These are phyloP conservation scores for Caenorhabditis imperialis DNA, from an alignment of 2,888 invertebrate species.

Conservation along the genomic window DNA sequence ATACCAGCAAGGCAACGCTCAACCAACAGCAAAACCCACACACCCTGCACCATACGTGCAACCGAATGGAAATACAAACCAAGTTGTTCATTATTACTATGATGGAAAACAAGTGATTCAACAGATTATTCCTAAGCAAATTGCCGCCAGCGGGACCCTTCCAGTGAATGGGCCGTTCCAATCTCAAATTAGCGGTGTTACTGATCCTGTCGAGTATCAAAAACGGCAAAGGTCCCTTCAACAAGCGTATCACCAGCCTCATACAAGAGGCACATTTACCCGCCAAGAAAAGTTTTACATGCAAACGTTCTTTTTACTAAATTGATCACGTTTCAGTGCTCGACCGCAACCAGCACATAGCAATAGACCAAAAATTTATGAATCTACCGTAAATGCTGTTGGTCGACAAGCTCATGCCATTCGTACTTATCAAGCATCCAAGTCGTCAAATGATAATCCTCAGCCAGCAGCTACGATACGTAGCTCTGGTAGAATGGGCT, in stretches of 20 bases:
- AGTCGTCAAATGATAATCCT: constrained; percentile 1
- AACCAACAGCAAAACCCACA: constrained; percentile 9
- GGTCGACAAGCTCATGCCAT: constrained; percentile 48
- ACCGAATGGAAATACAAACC: constrained; percentile 32
- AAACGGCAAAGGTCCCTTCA: constrained; percentile 26
- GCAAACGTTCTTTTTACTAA: not conserved
- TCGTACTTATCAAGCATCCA: constrained; percentile 40
- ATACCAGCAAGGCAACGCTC: constrained; percentile 23
- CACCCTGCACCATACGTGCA: not conserved
- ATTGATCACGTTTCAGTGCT: not conserved
- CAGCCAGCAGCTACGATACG: constrained; percentile 30
- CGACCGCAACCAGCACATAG: constrained; percentile 3
- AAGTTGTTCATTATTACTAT: constrained; percentile 50
- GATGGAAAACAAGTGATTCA: constrained; percentile 44
- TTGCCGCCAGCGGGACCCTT: constrained; percentile 28
- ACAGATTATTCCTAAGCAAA: constrained; percentile 41
- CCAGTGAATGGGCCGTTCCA: constrained; percentile 48
- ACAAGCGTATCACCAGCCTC: constrained; percentile 34
- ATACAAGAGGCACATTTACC: no score
- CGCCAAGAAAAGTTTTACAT: no score
- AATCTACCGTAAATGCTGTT: constrained; percentile 37
- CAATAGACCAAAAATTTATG: constrained; percentile 26
- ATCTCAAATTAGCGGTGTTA: not conserved
- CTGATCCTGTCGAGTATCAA: constrained; percentile 30
- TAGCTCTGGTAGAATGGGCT: constrained; percentile 29